A percentile compares a stretch with the other conserved stretches of the same genome.
Evolutionary conservation across 2,888 invertebrate genomes (phyloP).

Genomic region (Pasiphila rectangulata): DNA sequence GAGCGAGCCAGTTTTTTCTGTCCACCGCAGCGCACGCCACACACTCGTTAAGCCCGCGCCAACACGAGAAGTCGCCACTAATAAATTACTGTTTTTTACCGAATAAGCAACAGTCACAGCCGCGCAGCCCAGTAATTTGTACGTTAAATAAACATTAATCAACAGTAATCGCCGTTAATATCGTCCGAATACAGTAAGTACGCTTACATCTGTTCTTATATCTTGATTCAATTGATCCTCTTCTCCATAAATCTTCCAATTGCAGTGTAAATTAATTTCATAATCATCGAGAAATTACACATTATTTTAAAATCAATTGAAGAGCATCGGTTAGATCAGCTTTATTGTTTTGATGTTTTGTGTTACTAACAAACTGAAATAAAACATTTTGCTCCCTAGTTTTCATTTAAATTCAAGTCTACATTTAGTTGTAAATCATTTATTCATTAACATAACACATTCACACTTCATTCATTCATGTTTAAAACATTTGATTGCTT

Average conservation of each 20-base stretch:
- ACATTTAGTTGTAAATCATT: conserved; percentile 45
- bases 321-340: conserved; percentile 27
- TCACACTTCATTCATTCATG: conserved; percentile 33
- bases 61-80: conserved; percentile 84
- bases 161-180: conserved; percentile 71
- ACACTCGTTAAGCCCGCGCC: conserved; percentile 83
- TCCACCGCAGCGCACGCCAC: conserved; percentile 81
- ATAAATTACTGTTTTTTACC: conserved; percentile 82
- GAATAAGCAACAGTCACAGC: conserved; percentile 78
- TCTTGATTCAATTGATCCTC: conserved; percentile 57
- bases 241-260: conserved; percentile 42
- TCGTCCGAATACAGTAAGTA: conserved; percentile 77
- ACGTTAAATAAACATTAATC: conserved; percentile 78
- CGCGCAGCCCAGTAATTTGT: conserved; percentile 76
- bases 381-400: conserved; percentile 28
- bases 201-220: conserved; percentile 56
- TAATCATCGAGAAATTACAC: neutral
- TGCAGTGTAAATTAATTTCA: neutral
- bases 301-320: neutral
- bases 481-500: conserved; percentile 30
- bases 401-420: conserved; percentile 45
- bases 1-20: conserved; percentile 83
- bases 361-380: conserved; percentile 20
- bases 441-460: conserved; percentile 38
- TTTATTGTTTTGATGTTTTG: conserved; percentile 22